Evolutionary conservation across 2,113 vertebrate species (phyloP).

Genomic region (Poeciliopsis prolifica): DNA sequence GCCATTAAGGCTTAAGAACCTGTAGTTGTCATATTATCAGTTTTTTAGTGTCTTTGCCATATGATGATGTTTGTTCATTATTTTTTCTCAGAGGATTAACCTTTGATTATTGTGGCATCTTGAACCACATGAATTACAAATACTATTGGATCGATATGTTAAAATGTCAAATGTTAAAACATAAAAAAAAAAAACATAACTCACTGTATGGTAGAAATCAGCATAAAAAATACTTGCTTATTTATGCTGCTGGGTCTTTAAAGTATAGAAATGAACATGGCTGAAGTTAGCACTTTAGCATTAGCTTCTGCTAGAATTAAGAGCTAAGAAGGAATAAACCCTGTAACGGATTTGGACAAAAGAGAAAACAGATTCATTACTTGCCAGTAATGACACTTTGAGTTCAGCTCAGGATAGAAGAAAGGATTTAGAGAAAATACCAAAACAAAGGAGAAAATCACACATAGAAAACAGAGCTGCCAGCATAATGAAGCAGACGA

Average conservation of each 20-base stretch:
- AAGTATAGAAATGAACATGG: neutral
- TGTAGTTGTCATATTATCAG: too few relatives aligned
- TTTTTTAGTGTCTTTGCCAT: too few relatives aligned
- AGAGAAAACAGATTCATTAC: conserved; percentile 13
- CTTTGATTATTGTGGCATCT: neutral
- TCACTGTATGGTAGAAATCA: too few relatives aligned
- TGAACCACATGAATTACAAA: neutral
- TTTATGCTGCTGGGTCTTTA: neutral
- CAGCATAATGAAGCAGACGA: conserved; percentile 55
- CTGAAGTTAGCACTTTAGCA: too few relatives aligned
- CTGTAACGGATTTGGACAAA: neutral
- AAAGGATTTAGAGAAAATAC: conserved; percentile 1
- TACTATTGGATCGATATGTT: neutral
- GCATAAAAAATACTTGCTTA: neutral
- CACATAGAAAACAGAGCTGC: neutral
- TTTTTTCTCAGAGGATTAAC: conserved; percentile 1
- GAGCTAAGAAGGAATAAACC: neutral
- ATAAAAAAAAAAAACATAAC: too few relatives aligned
- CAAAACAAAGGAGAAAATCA: neutral
- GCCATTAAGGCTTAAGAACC: too few relatives aligned
- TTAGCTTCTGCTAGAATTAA: neutral
- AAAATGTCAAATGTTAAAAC: neutral
- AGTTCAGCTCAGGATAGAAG: conserved; percentile 1
- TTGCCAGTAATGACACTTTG: conserved; percentile 15
- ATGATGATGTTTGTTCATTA: too few relatives aligned